phyloP scores from a whole-genome alignment of 1,140 invertebrate species.

The Gonatopus flavifemur region DNA sequence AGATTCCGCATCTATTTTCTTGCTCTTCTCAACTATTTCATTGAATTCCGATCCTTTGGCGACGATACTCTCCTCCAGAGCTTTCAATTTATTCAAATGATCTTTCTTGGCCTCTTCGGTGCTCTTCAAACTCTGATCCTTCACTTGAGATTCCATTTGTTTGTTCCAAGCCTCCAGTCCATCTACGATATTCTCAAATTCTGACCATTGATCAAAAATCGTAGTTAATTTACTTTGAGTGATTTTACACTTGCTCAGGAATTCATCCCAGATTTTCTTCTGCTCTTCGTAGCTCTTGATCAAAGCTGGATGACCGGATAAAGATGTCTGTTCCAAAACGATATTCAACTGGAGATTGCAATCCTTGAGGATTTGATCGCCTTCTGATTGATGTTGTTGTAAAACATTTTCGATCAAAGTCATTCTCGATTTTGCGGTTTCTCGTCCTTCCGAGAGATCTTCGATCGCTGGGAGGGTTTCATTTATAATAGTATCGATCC shows the following conservation, averaged over 20 bases:
- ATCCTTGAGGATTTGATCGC: constrained; percentile 70
- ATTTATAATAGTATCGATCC: constrained; percentile 71
- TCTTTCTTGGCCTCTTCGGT: constrained; percentile 78
- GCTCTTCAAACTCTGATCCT: constrained; percentile 88
- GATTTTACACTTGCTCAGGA: constrained; percentile 70
- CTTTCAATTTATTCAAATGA: constrained; percentile 79
- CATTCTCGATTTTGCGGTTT: constrained; percentile 74
- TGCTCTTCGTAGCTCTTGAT: constrained; percentile 76
- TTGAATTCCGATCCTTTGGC: constrained; percentile 73
- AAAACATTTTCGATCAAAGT: constrained; percentile 75
- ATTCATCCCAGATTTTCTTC: constrained; percentile 74
- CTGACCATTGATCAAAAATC: constrained; percentile 74
- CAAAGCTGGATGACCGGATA: constrained; percentile 74
- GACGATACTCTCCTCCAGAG: constrained; percentile 73
- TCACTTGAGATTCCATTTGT: constrained; percentile 78
- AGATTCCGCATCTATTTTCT: constrained; percentile 74
- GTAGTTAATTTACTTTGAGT: constrained; percentile 70
- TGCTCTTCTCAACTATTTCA: constrained; percentile 69
- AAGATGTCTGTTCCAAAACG: constrained; percentile 77
- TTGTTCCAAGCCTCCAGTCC: constrained; percentile 81
- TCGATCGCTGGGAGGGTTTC: constrained; percentile 69
- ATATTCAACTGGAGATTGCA: constrained; percentile 72
- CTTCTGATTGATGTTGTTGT: constrained; percentile 70
- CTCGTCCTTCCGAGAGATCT: constrained; percentile 71
- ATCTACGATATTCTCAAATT: constrained; percentile 78